Base-by-base conservation (phyloP, 1,140 invertebrate genomes). In the Prorops nasuta region DNA sequence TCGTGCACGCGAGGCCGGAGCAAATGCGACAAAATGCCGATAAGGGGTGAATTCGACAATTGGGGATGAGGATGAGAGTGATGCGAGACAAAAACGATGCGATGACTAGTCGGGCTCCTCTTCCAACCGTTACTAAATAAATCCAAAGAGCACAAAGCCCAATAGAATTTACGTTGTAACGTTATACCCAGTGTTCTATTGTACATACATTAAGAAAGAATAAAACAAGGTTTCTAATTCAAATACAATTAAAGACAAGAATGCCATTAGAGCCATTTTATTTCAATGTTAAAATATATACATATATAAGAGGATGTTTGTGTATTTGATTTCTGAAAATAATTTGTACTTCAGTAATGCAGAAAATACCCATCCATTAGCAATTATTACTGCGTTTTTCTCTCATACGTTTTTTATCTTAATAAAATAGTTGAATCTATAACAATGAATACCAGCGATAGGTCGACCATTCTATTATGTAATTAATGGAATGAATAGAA, bases 401-500 rank as follows among this genome's bases (percentile, higher is more conserved):
- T n/a, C n/a, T n/a, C n/a, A n/a, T n/a, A n/a, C n/a, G n/a, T n/a
- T n/a, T n/a, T n/a, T n/a, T n/a, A n/a, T n/a, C n/a, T n/a, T n/a
- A n/a, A n/a, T n/a, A n/a, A n/a, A n/a, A n/a, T n/a, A n/a, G n/a
- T n/a, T n/a, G n/a, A n/a, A n/a, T n/a, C n/a, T n/a, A n/a, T 42
- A 38, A 18, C 8, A 17, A 44, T 17, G 39, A 43, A n/a, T 38
- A 35, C 35, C 19, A 20, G 44, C 36, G 32, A 44, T 52, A 22
- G 37, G 37, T 42, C 36, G 32, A 36, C 45, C 38, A 40, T 21
- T 18, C 43, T 38, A 36, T 14, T 49, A 49, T 35, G 42, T 55
- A 44, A 57, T 54, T 49, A 54, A 47, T 60, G 59, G 59, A 62
- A 62, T 62, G 54, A 57, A 56, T 51, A 51, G 24, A 44, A 52